Evolutionary conservation across 2,888 invertebrate species (phyloP).

Genomic region (Cotesia congregata): DNA sequence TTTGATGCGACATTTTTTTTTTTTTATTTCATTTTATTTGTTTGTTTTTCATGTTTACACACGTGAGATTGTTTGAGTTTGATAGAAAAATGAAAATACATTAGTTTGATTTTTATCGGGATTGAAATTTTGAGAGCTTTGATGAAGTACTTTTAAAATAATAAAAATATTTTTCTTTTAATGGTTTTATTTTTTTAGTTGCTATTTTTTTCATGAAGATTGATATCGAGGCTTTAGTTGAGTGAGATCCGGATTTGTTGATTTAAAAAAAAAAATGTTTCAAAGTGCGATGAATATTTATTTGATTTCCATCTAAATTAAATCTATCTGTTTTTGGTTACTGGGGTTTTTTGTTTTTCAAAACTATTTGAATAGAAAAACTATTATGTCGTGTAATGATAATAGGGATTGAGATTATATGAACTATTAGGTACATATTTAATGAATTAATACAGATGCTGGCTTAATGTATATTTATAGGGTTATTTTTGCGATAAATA

Average conservation of each 20-base stretch:
- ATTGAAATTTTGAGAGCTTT: not conserved
- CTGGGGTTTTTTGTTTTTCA: not conserved
- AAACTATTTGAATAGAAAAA: not conserved
- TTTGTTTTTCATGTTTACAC: not conserved
- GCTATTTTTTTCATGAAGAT: not conserved
- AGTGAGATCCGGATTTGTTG: not conserved
- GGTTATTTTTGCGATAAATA: conserved; percentile 19
- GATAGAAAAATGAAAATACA: conserved; percentile 7
- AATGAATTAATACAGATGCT: not conserved
- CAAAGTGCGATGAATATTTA: not conserved
- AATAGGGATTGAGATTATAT: not conserved
- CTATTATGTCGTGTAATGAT: not conserved
- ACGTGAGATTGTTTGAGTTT: not conserved
- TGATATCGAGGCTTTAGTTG: not conserved
- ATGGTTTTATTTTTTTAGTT: not conserved
- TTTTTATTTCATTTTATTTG: conserved; percentile 5
- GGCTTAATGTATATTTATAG: not conserved
- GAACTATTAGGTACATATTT: not conserved
- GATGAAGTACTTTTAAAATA: not conserved
- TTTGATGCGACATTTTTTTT: not conserved
- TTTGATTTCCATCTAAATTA: no score
- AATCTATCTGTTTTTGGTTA: not conserved
- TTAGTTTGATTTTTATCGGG: conserved; percentile 5
- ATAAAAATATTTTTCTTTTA: not conserved
- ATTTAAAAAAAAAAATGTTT: not conserved